Percentiles rank a stretch among this genome's conserved stretches.
These are phyloP conservation scores for Chaenocephalus aceratus DNA, from an alignment of 2,113 vertebrate species.

Conservation along the genomic window DNA sequence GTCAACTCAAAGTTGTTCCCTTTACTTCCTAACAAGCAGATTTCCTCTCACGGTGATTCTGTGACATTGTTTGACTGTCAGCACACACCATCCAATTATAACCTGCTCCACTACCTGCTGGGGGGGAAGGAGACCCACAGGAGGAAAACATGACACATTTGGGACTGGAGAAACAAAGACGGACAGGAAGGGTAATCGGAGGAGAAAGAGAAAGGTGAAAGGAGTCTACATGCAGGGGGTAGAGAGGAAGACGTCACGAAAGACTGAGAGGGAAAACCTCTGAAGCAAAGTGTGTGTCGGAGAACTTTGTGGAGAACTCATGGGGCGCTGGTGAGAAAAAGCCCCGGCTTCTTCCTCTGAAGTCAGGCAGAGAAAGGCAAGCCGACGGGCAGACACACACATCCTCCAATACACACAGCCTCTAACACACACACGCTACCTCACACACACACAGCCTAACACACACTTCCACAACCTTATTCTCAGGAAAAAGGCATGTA, in stretches of 20 bases:
- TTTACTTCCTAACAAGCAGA: conserved; percentile 33
- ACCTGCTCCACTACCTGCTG: not conserved
- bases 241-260: conserved; percentile 6
- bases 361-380: conserved; percentile 38
- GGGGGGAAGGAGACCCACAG: conserved; percentile 12
- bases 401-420: not conserved
- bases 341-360: conserved; percentile 39
- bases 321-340: conserved; percentile 10
- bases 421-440: not conserved
- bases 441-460: too few species aligned
- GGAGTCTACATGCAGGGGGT: not conserved
- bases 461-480: conserved; percentile 4
- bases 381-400: not conserved
- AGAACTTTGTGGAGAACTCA: conserved; percentile 21
- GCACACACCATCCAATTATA: conserved; percentile 14
- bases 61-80: conserved; percentile 40
- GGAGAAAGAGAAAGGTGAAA: not conserved
- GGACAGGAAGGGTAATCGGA: conserved; percentile 6
- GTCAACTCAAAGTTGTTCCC: conserved; percentile 40
- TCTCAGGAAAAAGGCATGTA: conserved; percentile 17
- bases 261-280: conserved; percentile 44
- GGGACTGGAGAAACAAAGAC: conserved; percentile 7
- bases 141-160: conserved; percentile 23
- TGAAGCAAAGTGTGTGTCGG: conserved; percentile 36
- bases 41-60: conserved; percentile 35